Evolutionary conservation across 2,888 invertebrate genomes (phyloP).

Genomic region (Limenitis camilla): DNA sequence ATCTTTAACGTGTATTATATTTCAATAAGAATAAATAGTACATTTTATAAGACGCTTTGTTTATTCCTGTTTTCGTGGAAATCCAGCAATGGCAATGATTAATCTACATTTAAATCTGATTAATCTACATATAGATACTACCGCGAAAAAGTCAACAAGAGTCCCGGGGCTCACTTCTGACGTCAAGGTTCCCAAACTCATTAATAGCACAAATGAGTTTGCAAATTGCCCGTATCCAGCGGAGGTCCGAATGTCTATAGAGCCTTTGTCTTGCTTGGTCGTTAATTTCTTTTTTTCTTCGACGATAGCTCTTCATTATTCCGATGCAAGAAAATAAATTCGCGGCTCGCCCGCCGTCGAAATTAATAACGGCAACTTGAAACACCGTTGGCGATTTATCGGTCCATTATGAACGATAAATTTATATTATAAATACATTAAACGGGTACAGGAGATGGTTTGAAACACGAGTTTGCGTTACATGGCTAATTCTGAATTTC

Average conservation of each 20-base stretch:
- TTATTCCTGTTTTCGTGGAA: too few species aligned
- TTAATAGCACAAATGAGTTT: constrained; percentile 49
- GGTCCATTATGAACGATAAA: constrained; percentile 52
- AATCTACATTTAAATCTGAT: not conserved
- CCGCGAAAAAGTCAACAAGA: not conserved
- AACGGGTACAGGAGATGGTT: constrained; percentile 11
- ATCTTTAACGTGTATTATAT: too few species aligned
- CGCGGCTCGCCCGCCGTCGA: constrained; percentile 33
- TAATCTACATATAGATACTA: not conserved
- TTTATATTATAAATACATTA: constrained; percentile 43
- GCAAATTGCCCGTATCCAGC: constrained; percentile 43
- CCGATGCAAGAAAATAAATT: constrained; percentile 48
- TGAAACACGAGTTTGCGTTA: not conserved
- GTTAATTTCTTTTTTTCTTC: constrained; percentile 36
- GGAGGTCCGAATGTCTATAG: constrained; percentile 39
- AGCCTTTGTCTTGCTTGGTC: constrained; percentile 41
- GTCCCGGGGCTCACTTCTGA: constrained; percentile 2
- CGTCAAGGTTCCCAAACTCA: constrained; percentile 8
- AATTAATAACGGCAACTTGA: constrained; percentile 51
- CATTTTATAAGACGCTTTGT: too few species aligned
- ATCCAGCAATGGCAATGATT: too few species aligned
- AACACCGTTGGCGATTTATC: constrained; percentile 43
- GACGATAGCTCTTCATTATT: constrained; percentile 49
- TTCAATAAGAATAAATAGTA: too few species aligned
- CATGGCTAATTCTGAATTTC: too few species aligned